A percentile compares a stretch with the other conserved stretches of the same genome.
Conservation (phyloP, 2,797 vertebrate species). For the Liasis olivaceus region DNA sequence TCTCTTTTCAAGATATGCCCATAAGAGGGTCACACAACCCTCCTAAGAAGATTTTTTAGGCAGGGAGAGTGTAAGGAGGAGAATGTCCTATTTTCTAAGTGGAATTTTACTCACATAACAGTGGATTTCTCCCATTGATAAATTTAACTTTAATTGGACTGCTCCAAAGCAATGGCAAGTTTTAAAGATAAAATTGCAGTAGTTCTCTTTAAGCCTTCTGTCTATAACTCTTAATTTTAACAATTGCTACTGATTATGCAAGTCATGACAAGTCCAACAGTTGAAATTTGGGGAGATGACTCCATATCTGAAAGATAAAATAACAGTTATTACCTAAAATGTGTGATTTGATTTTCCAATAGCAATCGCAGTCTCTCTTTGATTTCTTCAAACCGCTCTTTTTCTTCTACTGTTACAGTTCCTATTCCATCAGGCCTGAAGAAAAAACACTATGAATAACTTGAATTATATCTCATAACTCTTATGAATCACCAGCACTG, state of each 20-base stretch:
- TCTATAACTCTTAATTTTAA: constrained; percentile 31
- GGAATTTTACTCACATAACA: background rate
- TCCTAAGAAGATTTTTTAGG: background rate
- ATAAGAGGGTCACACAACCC: background rate
- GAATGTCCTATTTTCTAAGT: background rate
- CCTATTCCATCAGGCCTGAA: constrained; percentile 95
- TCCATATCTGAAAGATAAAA: constrained; percentile 47
- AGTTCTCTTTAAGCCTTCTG: constrained; percentile 18
- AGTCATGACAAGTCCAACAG: constrained; percentile 23
- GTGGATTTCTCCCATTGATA: background rate
- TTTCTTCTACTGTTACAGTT: constrained; percentile 93
- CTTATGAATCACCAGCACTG: constrained; percentile 44
- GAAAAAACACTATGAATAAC: constrained; percentile 66
- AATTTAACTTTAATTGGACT: background rate
- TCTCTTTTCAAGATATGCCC: background rate
- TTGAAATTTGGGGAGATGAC: constrained; percentile 52
- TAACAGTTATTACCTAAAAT: constrained; percentile 87
- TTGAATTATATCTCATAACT: constrained; percentile 46
- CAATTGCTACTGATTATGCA: constrained; percentile 42
- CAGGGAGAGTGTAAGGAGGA: background rate
- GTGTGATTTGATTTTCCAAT: constrained; percentile 97
- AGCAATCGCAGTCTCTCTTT: constrained; percentile 95
- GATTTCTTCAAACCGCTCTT: constrained; percentile 94
- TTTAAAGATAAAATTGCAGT: constrained; percentile 27
- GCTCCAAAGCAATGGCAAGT: background rate